Base-by-base conservation (phyloP, 1,140 invertebrate genomes). In the Zaprionus gabonicus region DNA sequence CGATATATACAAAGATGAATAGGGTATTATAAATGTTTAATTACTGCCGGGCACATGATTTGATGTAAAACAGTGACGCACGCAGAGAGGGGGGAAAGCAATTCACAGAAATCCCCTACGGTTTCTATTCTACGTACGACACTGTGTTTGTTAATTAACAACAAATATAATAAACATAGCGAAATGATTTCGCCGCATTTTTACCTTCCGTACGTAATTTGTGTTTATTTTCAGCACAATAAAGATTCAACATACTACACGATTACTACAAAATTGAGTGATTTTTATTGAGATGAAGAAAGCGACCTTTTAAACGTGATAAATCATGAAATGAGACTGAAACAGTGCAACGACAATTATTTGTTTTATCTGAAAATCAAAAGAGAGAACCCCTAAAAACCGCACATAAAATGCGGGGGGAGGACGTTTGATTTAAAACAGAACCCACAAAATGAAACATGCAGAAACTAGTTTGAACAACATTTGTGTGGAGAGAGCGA, bases 381-480 rank as follows among this genome's bases (percentile, higher is more conserved):
- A 5, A 5, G n/a, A 46, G n/a, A 46, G 41, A 46, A 15, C 12
- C 36, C 13, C 36, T 7, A 15, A 20, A 49, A 53, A 41, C 15
- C 31, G 27, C 62, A 55, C 27, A 31, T 36, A 27, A 70, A 53
- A 13, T 60, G 25, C 44, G 44, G 25, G 15, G 31, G 71, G n/a
- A n/a, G 69, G 55, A 75, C 53, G 55, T 25, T 34, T 64, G 25
- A 75, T 71, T 75, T 53, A 75, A 78, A 79, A 76, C 72, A 76
- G 49, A 72, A 23, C 34, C 59, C 63, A 58, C 69, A 80, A 80
- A 80, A 70, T 66, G 62, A 73, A 80, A 77, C 78, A 77, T 68
- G 78, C 66, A 67, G 82, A 87, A 87, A 87, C 83, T 80, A 85
- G 83, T 86, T 79, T 86, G 65, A 82, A 78, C 83, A 82, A 81